Evolutionary conservation across 2,888 invertebrate species (phyloP).

Genomic region (Synanthedon vespiformis): DNA sequence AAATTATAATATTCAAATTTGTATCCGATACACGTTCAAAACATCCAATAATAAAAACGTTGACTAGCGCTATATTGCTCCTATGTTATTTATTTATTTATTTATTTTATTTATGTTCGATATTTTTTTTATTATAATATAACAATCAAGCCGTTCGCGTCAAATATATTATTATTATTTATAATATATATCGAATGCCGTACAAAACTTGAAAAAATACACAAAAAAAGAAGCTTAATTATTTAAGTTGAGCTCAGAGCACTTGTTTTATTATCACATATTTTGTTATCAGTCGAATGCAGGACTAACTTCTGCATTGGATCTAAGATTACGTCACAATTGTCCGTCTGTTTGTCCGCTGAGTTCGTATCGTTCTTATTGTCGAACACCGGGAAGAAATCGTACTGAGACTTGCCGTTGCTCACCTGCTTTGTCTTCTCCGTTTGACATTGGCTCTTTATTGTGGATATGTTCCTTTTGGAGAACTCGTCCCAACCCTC

Average conservation of each 20-base stretch:
- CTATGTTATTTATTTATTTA: not conserved
- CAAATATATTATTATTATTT: too few species aligned
- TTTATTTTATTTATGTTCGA: not conserved
- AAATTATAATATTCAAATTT: too few species aligned
- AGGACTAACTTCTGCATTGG: conserved; percentile 66
- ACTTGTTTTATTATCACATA: conserved; percentile 67
- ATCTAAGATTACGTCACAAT: conserved; percentile 62
- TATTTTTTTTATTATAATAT: too few species aligned
- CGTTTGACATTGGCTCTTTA: conserved; percentile 38
- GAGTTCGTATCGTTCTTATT: conserved; percentile 33
- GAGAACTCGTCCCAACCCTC: conserved; percentile 59
- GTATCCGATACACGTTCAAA: too few species aligned
- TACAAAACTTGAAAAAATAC: conserved; percentile 38
- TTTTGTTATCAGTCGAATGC: conserved; percentile 67
- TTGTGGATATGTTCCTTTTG: conserved; percentile 47
- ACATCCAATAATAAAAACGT: not conserved
- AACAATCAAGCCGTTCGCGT: not conserved
- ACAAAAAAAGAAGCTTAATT: conserved; percentile 35
- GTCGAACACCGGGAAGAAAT: conserved; percentile 62
- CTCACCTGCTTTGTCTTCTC: conserved; percentile 31
- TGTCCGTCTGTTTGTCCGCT: conserved; percentile 27
- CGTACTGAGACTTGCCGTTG: conserved; percentile 54
- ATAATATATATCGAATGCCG: conserved; percentile 21
- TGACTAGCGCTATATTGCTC: not conserved
- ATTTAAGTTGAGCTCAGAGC: conserved; percentile 60